A percentile compares a stretch with the other conserved stretches of the same genome.
These are phyloP conservation scores for Delphinus delphis DNA, from an alignment of 2,113 vertebrate species.

Conservation along the genomic window DNA sequence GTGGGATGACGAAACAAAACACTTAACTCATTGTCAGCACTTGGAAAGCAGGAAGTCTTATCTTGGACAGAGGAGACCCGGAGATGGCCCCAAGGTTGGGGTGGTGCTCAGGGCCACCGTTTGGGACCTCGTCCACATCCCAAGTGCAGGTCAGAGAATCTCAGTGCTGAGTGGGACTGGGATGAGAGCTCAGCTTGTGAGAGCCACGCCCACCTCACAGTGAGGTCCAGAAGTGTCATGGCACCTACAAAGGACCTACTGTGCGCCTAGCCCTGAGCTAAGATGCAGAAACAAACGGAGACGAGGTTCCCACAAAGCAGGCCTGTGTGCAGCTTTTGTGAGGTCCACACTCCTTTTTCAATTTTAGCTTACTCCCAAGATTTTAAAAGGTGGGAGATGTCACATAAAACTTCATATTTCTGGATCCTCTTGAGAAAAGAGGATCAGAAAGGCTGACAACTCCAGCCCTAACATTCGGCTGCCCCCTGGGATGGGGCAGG, in stretches of 20 bases:
- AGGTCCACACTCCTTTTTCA: neutral
- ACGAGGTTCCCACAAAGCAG: accelerated
- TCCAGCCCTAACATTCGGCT: neutral
- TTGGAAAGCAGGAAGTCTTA: neutral
- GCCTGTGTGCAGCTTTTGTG: neutral
- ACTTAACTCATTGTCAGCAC: neutral
- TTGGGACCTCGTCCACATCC: neutral
- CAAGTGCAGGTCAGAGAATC: neutral
- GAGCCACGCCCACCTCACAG: neutral
- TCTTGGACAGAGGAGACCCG: neutral
- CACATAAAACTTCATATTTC: neutral
- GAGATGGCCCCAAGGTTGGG: neutral
- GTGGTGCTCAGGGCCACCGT: neutral
- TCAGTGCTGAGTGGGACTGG: neutral
- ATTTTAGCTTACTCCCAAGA: neutral
- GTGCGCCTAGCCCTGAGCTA: neutral
- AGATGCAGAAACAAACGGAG: neutral
- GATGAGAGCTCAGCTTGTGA: neutral
- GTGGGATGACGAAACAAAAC: neutral
- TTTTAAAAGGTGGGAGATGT: neutral
- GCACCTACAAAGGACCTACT: neutral
- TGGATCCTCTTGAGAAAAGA: neutral
- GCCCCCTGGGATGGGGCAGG: neutral
- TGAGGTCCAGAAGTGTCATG: neutral
- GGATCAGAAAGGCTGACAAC: neutral